These are phyloP conservation scores for Pachycephala philippinensis DNA, from an alignment of 2,113 vertebrate genomes.

Conservation along the genomic window DNA sequence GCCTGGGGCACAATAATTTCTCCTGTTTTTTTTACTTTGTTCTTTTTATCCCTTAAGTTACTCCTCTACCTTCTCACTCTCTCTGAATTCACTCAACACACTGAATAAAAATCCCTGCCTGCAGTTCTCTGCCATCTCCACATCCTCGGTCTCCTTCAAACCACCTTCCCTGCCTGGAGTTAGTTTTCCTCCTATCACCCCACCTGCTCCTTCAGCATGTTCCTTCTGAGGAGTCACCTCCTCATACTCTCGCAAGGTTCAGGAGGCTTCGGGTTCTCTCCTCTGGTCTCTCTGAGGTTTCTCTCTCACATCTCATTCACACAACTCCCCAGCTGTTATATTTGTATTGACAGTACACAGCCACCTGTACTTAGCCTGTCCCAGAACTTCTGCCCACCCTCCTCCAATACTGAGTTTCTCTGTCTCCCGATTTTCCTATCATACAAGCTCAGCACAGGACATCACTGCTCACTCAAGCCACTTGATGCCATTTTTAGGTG, in stretches of 20 bases:
- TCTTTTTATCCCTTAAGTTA: not conserved
- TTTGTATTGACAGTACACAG: not conserved
- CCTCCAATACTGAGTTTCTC: not conserved
- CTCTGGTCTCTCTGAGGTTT: not conserved
- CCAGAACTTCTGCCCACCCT: not conserved
- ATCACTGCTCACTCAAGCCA: not conserved
- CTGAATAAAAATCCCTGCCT: not conserved
- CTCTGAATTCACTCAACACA: not conserved
- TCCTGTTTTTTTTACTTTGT: not conserved
- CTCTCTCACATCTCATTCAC: not conserved
- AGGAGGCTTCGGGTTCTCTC: not conserved
- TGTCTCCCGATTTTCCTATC: rapidly evolving
- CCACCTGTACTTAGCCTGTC: not conserved
- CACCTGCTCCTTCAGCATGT: not conserved
- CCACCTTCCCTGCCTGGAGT: not conserved
- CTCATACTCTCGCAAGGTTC: not conserved
- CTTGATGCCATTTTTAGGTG: not conserved
- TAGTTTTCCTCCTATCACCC: not conserved
- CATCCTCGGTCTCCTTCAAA: not conserved
- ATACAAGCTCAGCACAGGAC: not conserved
- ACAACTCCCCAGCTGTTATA: not conserved
- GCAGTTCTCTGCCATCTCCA: not conserved
- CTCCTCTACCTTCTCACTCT: not conserved
- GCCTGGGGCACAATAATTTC: not conserved
- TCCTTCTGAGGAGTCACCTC: not conserved